A percentile compares a stretch with the other conserved stretches of the same genome.
phyloP scores from a whole-genome alignment of 2,113 vertebrate genomes.

The Varanus komodoensis region DNA sequence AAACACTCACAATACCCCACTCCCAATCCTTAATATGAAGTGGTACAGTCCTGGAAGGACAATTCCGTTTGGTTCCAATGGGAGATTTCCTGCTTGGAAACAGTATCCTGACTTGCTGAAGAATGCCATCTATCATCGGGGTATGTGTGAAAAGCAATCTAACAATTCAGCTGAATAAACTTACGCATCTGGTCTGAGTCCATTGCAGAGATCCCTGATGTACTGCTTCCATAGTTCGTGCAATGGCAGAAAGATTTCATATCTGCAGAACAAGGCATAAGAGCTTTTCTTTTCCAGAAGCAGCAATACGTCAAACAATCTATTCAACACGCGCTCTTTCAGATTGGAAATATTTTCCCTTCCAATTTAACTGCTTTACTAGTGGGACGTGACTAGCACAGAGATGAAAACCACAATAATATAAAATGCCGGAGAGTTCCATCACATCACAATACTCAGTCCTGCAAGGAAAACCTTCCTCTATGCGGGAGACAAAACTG shows the following conservation, averaged over 20 bases:
- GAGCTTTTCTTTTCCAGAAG: no score
- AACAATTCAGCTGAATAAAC: constrained; percentile 25
- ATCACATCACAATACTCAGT: not conserved
- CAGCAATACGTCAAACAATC: no score
- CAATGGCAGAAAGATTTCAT: constrained; percentile 88
- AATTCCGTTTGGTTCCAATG: not conserved
- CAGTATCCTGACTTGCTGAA: not conserved
- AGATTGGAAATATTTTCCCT: not conserved
- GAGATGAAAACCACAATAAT: not conserved
- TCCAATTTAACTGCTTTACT: not conserved
- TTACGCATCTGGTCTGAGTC: constrained; percentile 85
- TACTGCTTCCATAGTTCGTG: constrained; percentile 95
- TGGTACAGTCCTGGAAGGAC: not conserved
- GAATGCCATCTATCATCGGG: not conserved
- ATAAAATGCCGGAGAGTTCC: not conserved
- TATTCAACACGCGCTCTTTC: not conserved
- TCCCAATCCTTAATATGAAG: not conserved
- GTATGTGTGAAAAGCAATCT: not conserved
- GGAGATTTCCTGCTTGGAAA: not conserved
- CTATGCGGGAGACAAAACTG: no score
- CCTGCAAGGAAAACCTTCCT: not conserved
- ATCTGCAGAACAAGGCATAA: constrained; percentile 74
- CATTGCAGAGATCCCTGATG: constrained; percentile 86
- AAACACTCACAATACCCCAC: not conserved
- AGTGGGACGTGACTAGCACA: not conserved